Percentiles rank a stretch among this genome's conserved stretches.
Conservation (phyloP, 1,140 invertebrate species). For the Oncopodura yosiiana region DNA sequence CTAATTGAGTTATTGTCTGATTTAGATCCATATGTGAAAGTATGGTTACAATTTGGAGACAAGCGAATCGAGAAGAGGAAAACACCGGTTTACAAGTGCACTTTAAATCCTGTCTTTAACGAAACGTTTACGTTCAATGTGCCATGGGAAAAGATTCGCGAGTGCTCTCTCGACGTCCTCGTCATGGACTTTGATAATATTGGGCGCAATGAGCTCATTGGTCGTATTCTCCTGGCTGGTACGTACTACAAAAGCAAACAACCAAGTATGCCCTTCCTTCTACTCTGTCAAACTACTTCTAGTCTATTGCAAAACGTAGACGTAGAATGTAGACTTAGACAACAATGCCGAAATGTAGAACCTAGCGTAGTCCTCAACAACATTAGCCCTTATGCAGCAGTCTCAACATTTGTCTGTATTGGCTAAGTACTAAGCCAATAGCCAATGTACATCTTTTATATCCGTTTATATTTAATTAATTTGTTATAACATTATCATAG, state of each 20-base stretch:
- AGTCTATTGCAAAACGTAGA: too few relatives aligned
- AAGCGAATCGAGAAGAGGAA: constrained; percentile 90
- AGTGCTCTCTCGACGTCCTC: constrained; percentile 82
- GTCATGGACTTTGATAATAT: constrained; percentile 95
- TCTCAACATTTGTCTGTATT: too few relatives aligned
- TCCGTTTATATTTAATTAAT: too few relatives aligned
- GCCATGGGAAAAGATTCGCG: constrained; percentile 86
- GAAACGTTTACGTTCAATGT: constrained; percentile 86
- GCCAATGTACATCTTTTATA: too few relatives aligned
- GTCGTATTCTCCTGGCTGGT: constrained; percentile 76
- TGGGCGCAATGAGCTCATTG: constrained; percentile 82
- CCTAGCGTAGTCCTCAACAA: too few relatives aligned
- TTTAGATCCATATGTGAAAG: constrained; percentile 89
- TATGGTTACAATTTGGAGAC: constrained; percentile 90
- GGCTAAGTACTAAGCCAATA: too few relatives aligned
- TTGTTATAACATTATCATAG: too few relatives aligned
- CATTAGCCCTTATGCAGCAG: too few relatives aligned
- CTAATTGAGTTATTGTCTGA: not conserved
- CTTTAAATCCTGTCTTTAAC: constrained; percentile 67
- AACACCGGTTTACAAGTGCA: constrained; percentile 86
- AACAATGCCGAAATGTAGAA: not conserved
- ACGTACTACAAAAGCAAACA: constrained; percentile 33
- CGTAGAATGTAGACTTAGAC: not conserved
- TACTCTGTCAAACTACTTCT: not conserved
- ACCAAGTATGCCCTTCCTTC: not conserved